Percentiles rank a stretch among this genome's conserved stretches.
Conservation (phyloP, 2,797 vertebrate genomes). For the Acipenser transmontanus region DNA sequence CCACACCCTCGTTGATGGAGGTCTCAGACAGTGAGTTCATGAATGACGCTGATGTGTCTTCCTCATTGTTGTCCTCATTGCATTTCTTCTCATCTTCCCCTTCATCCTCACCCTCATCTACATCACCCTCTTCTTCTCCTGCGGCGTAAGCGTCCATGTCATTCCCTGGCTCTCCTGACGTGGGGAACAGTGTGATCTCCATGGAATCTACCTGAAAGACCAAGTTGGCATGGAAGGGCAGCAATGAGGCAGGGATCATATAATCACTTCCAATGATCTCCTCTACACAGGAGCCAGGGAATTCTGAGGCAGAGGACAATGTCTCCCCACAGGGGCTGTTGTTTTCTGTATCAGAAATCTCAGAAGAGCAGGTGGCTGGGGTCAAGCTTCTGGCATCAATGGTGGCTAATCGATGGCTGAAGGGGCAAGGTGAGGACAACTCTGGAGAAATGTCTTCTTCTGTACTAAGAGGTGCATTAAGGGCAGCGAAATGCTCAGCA, state of each 20-base stretch:
- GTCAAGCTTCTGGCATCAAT: constrained; percentile 52
- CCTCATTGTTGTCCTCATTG: constrained; percentile 56
- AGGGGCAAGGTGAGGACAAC: constrained; percentile 26
- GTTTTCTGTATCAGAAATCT: constrained; percentile 48
- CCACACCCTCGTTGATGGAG: constrained; percentile 83
- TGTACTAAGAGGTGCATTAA: constrained; percentile 23
- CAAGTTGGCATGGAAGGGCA: constrained; percentile 82
- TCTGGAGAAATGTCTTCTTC: constrained; percentile 31
- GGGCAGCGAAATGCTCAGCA: constrained; percentile 42
- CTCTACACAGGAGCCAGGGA: constrained; percentile 49
- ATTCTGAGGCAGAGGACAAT: constrained; percentile 43
- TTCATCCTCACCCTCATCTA: constrained; percentile 60
- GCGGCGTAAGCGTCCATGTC: constrained; percentile 63
- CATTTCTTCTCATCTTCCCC: constrained; percentile 45
- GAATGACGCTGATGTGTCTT: constrained; percentile 84
- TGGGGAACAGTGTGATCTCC: constrained; percentile 79
- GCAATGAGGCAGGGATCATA: constrained; percentile 83
- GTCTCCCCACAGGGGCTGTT: constrained; percentile 33
- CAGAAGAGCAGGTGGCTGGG: constrained; percentile 57
- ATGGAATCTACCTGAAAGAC: constrained; percentile 89
- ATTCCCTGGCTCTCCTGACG: constrained; percentile 61
- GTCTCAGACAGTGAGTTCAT: constrained; percentile 88
- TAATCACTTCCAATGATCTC: constrained; percentile 56
- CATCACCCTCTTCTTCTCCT: constrained; percentile 67
- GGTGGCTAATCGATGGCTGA: constrained; percentile 30